A percentile compares a stretch with the other conserved stretches of the same genome.
Evolutionary conservation across 2,888 invertebrate genomes (phyloP).

Genomic region (Tanypteryx hageni): DNA sequence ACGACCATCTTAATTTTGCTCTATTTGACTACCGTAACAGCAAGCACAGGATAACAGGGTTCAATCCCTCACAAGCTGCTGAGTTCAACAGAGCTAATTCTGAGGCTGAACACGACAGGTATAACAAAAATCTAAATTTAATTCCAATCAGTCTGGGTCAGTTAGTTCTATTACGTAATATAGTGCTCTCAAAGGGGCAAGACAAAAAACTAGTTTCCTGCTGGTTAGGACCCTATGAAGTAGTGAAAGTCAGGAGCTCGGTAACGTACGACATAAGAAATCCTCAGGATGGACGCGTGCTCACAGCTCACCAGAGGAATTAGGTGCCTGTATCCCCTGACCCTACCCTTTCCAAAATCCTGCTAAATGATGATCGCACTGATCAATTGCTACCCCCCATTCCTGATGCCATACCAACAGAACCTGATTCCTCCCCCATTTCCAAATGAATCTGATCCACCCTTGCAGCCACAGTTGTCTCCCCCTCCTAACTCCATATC

Average conservation of each 20-base stretch:
- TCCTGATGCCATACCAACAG: too few relatives aligned
- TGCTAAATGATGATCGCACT: too few relatives aligned
- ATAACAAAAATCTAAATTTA: not conserved
- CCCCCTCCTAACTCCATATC: too few relatives aligned
- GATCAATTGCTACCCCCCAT: too few relatives aligned
- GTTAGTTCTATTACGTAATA: not conserved
- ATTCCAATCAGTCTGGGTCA: not conserved
- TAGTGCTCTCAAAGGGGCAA: not conserved
- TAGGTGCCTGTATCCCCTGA: too few relatives aligned
- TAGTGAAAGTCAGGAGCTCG: not conserved
- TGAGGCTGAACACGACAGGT: not conserved
- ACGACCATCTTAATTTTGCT: slow-evolving; percentile 1
- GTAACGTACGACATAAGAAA: not conserved
- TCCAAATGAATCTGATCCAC: too few relatives aligned
- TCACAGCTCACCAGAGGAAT: not conserved
- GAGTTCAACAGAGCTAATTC: not conserved
- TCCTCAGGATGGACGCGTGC: not conserved
- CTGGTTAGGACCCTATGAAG: not conserved
- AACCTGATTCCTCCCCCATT: too few relatives aligned
- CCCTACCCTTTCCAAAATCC: too few relatives aligned
- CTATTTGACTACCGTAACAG: not conserved
- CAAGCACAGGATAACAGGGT: not conserved
- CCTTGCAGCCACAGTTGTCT: too few relatives aligned
- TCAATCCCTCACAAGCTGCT: too few relatives aligned
- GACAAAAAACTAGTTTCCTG: not conserved